Base-by-base conservation (phyloP, 2,797 vertebrate genomes). In the Amazona finschi region DNA sequence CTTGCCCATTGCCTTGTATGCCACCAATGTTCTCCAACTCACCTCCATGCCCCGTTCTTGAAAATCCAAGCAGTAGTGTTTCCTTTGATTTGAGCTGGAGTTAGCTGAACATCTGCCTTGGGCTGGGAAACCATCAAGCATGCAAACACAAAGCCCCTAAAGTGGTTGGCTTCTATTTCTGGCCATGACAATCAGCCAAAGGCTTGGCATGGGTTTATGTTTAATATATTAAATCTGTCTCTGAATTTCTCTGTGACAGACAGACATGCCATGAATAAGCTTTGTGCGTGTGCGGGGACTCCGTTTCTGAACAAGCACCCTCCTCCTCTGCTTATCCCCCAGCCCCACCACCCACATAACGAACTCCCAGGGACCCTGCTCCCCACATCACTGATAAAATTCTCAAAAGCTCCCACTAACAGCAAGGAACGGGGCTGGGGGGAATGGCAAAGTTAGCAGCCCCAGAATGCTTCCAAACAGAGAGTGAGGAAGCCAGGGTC, bases 151-250 rank as follows among this genome's bases (percentile, higher is more conserved):
- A 90, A 92, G 44, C 15, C 71, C 60, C 79, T 89, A 80, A 89
- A 93, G 86, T 84, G 90, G 43, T 8, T 93, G n/a, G 43, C 55
- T 91, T 94, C 82, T 95, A 77, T 91, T 96, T 85, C 89, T 78
- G 81, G 76, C 33, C 0, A 1, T 74, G 90, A 87, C 1, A 2
- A 75, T 64, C 61, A 65, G 82, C 65, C 79, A 85, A 94, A 89
- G 50, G 16, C 86, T 76, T 83, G 58, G 17, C 0, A 0, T 33
- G 82, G 49, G 14, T 94, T 94, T 94, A 70, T 67, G 28, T 91
- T 95, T 78, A 70, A 64, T 50, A 53, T 67, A 84, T 78, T 87
- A 83, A 83, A 77, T 69, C 65, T 43, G 31, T 79, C 60, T 79
- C 89, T 4, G 5, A 89, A 83, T 83, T 88, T 91, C 41, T 66